These are phyloP conservation scores for Dipodomys ordii DNA, from an alignment of 2,113 vertebrate species.

Conservation along the genomic window DNA sequence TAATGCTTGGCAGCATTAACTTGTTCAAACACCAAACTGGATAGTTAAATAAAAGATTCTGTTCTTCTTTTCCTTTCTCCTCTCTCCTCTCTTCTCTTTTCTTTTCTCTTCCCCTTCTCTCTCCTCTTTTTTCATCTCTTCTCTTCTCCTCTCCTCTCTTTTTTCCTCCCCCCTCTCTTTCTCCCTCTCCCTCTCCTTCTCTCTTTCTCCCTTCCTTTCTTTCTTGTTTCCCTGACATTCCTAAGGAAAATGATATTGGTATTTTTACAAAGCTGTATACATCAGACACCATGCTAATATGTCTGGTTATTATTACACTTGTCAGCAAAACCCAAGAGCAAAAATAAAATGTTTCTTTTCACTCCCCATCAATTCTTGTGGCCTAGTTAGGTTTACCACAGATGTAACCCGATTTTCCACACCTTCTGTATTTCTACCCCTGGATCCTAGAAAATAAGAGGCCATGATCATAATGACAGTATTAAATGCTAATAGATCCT, in stretches of 20 bases:
- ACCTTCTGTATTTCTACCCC: constrained; percentile 11
- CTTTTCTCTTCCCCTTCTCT: neutral
- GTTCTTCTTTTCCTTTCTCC: neutral
- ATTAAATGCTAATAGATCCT: constrained; percentile 2
- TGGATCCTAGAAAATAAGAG: constrained; percentile 24
- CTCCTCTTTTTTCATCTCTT: neutral
- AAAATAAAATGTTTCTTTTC: neutral
- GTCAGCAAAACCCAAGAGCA: neutral
- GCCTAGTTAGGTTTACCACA: neutral
- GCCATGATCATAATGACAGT: neutral
- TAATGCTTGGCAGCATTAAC: neutral
- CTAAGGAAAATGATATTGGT: neutral
- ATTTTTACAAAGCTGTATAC: neutral
- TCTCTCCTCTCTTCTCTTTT: too few relatives aligned
- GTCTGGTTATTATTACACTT: constrained; percentile 13
- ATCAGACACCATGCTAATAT: neutral
- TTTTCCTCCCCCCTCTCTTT: neutral
- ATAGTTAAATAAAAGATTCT: neutral
- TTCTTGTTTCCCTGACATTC: neutral
- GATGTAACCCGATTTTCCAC: neutral
- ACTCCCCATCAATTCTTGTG: neutral
- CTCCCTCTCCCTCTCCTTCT: neutral
- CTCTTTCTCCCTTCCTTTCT: neutral
- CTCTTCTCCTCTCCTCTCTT: too few relatives aligned
- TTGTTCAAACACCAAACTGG: neutral